Base-by-base conservation (phyloP, 2,113 vertebrate species). In the Xiphias gladius region DNA sequence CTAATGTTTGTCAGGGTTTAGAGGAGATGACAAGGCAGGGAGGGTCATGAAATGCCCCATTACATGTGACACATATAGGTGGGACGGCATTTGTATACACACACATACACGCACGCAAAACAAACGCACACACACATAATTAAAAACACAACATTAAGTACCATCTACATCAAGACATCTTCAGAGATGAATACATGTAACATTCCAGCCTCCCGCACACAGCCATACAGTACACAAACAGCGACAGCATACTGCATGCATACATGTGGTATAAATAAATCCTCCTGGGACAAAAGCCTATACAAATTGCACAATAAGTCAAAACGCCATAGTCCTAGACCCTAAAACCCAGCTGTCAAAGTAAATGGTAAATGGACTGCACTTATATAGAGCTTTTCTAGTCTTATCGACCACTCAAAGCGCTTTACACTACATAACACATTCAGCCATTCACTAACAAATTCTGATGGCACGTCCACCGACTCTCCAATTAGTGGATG, bases 1-100 rank as follows among this genome's bases (percentile, higher is more conserved):
- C 32, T 63, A 65, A 88, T 85, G 62, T 86, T 80, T 62, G 80
- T 89, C 79, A 68, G 82, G 61, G 83, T 79, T 86, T 79, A 41
- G 61, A 86, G 65, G 73, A 71, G 67, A 83, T 79, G 72, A 78
- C 81, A 88, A 84, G 80, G 67, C 73, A 81, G 70, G 24, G 62
- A 81, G 32, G 82, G 43, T 83, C 82, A 86, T 59, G 24, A 57
- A 71, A 35, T 70, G 70, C 43, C 66, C 90, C 72, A 86, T 83
- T 77, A 76, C 58, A 62, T 72, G 69, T 81, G 66, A 80, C 65
- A 81, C 68, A 72, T 6, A 17, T 37, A 64, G 67, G 82, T 65
- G 59, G 58, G 10, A 43, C 78, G n/a, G 12, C 17, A 16, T 30
- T 11, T 4, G 4, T 37, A 62, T 22, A 50, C 28, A 48, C 4